Conservation (phyloP, 2,888 invertebrate species). For the Andricus curvator region DNA sequence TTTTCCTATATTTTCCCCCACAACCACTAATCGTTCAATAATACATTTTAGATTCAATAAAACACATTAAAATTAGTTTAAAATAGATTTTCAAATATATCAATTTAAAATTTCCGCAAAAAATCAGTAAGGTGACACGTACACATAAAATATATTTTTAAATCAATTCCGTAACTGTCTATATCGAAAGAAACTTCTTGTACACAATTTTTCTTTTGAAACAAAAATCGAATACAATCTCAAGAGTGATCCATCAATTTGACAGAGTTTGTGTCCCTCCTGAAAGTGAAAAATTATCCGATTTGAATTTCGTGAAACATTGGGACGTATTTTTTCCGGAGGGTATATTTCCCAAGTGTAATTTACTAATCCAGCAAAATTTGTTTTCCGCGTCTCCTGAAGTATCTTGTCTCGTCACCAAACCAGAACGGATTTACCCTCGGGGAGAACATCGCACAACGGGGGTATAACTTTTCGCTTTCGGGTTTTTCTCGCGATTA, state of each 20-base stretch:
- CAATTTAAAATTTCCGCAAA: no score
- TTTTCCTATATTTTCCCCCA: background rate
- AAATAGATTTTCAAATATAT: background rate
- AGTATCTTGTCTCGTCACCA: constrained; percentile 47
- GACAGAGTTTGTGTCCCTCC: background rate
- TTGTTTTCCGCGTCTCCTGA: constrained; percentile 10
- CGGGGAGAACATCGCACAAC: constrained; percentile 52
- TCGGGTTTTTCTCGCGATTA: constrained; percentile 61
- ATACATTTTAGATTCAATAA: background rate
- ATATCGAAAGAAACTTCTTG: no score
- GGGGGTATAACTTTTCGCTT: constrained; percentile 53
- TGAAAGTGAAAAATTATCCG: constrained; percentile 17
- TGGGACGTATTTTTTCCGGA: constrained; percentile 12
- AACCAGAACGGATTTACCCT: constrained; percentile 53
- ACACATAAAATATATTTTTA: no score
- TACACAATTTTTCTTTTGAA: background rate
- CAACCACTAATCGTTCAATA: background rate
- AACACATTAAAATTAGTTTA: background rate
- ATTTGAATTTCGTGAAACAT: constrained; percentile 34
- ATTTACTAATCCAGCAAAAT: constrained; percentile 32
- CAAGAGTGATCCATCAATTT: background rate
- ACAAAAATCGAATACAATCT: constrained; percentile 5
- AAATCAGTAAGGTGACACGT: no score
- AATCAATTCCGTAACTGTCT: no score
- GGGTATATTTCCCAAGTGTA: constrained; percentile 35